phyloP scores from a whole-genome alignment of 2,888 invertebrate genomes.

The Temnothorax ravouxi region DNA sequence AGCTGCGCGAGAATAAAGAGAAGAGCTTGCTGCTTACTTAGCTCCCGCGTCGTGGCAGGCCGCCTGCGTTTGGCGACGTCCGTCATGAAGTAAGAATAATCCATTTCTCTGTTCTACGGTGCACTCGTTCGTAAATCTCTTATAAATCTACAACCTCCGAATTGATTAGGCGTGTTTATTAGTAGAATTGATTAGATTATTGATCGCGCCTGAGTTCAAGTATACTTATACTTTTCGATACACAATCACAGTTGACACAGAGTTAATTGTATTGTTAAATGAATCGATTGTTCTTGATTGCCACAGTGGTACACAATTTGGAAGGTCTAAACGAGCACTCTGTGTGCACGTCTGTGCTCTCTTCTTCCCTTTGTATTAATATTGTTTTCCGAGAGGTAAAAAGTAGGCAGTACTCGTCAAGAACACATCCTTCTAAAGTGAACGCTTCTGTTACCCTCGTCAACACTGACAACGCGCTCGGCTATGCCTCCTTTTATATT shows the following conservation, averaged over 20 bases:
- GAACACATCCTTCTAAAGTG: conserved; percentile 40
- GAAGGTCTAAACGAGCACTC: background rate
- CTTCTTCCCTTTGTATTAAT: background rate
- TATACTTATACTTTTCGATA: background rate
- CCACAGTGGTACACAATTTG: background rate
- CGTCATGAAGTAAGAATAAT: conserved; percentile 87
- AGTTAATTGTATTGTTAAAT: background rate
- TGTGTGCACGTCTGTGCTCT: background rate
- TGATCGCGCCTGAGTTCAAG: background rate
- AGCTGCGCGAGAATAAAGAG: background rate
- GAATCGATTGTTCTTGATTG: background rate
- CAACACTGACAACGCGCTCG: conserved; percentile 76
- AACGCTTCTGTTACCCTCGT: conserved; percentile 60
- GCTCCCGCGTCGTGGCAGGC: conserved; percentile 87
- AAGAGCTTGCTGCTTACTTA: conserved; percentile 86
- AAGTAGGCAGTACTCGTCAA: conserved; percentile 6
- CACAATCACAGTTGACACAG: background rate
- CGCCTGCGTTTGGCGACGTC: conserved; percentile 86
- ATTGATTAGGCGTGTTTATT: background rate
- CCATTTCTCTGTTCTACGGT: conserved; percentile 79
- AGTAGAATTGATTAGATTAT: background rate
- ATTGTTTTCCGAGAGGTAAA: background rate
- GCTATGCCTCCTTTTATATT: conserved; percentile 82
- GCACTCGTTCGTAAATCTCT: background rate
- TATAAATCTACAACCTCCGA: background rate